Evolutionary conservation across 2,113 vertebrate genomes (phyloP).

Genomic region (Mirza zaza): DNA sequence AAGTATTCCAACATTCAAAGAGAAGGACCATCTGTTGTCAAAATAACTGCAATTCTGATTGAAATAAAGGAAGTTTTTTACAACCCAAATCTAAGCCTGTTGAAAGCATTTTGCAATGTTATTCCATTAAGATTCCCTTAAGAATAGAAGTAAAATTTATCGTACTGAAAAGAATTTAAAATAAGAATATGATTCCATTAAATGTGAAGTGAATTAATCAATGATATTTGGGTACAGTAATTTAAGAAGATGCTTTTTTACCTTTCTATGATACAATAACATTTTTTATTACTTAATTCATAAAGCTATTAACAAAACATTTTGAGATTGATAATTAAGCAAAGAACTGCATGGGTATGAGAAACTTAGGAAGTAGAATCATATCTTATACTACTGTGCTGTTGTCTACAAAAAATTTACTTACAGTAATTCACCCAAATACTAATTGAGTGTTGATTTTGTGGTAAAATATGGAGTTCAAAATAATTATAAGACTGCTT

Average conservation of each 20-base stretch:
- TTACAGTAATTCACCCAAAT: not conserved
- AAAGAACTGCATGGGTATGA: not conserved
- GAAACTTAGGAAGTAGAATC: not conserved
- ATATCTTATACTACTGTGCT: not conserved
- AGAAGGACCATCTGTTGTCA: slow-evolving; percentile 33
- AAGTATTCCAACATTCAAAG: not conserved
- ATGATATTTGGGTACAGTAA: not conserved
- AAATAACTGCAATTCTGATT: not conserved
- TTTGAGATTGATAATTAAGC: not conserved
- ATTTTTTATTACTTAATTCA: not conserved
- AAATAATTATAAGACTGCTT: not conserved
- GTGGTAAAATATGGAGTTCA: not conserved
- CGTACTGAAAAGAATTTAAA: not conserved
- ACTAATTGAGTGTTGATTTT: not conserved
- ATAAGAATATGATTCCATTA: not conserved
- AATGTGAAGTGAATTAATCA: not conserved
- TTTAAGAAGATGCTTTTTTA: not conserved
- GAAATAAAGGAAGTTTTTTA: not conserved
- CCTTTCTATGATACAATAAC: not conserved
- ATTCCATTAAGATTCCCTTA: not conserved
- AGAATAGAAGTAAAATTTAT: not conserved
- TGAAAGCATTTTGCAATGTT: not conserved
- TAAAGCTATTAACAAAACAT: not conserved
- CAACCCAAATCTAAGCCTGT: not conserved
- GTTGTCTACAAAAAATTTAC: not conserved